A percentile compares a stretch with the other conserved stretches of the same genome.
phyloP scores from a whole-genome alignment of 2,888 invertebrate genomes.

The Netelia melanura region DNA sequence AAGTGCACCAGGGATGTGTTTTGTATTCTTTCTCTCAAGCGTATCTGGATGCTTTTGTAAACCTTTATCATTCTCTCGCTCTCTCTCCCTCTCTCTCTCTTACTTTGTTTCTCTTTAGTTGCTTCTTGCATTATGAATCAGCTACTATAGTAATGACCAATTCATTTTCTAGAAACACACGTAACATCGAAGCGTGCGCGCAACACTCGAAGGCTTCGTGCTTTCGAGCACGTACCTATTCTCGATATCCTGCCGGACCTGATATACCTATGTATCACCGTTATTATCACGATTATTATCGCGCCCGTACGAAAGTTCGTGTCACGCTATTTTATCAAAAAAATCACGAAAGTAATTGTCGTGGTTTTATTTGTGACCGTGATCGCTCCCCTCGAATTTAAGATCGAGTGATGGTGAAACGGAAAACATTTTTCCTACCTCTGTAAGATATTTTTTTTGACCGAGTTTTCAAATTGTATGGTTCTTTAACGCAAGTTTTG shows the following conservation, averaged over 20 bases:
- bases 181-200: slow-evolving; percentile 71
- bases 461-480: not conserved
- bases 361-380: not conserved
- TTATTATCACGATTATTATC: slow-evolving; percentile 48
- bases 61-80: not conserved
- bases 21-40: slow-evolving; percentile 31
- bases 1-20: slow-evolving; percentile 31
- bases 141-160: slow-evolving; percentile 80
- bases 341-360: slow-evolving; percentile 10
- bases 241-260: not conserved
- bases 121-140: slow-evolving; percentile 77
- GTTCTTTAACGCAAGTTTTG: not conserved
- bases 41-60: slow-evolving; percentile 45
- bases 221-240: not conserved
- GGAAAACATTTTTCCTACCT: too few species aligned
- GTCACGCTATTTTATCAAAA: slow-evolving; percentile 8
- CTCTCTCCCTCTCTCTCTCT: slow-evolving; percentile 18
- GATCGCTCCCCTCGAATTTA: not conserved
- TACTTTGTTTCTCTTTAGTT: slow-evolving; percentile 53
- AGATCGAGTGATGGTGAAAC: not conserved
- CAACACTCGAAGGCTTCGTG: slow-evolving; percentile 4
- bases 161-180: slow-evolving; percentile 79
- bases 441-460: too few species aligned
- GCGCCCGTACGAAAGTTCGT: slow-evolving; percentile 5
- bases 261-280: not conserved